A percentile compares a stretch with the other conserved stretches of the same genome.
phyloP scores from a whole-genome alignment of 1,140 invertebrate genomes.

The Geopemphigus sp. region DNA sequence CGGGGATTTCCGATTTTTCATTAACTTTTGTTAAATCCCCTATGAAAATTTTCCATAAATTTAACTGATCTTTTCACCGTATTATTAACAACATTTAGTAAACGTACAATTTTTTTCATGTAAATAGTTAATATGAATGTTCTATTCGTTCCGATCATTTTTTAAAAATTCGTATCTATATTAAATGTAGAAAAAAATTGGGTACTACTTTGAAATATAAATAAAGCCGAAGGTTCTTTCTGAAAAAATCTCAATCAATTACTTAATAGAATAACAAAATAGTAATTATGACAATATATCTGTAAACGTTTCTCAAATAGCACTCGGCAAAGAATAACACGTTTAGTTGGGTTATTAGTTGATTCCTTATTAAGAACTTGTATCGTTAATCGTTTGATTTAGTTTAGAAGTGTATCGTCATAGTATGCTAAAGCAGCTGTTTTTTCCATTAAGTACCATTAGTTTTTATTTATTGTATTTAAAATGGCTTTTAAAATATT shows the following conservation, averaged over 20 bases:
- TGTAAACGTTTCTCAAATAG: background rate
- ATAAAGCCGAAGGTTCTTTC: background rate
- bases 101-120: background rate
- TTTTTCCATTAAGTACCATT: background rate
- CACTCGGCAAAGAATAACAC: background rate
- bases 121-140: background rate
- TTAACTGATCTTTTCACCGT: background rate
- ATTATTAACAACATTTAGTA: background rate
- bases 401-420: background rate
- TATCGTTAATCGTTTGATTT: constrained; percentile 8
- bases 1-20: background rate
- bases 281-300: too few relatives aligned
- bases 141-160: background rate
- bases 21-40: background rate
- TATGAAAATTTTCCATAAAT: background rate
- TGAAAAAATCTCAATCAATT: too few relatives aligned
- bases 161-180: background rate
- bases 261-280: too few relatives aligned
- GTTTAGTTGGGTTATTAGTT: background rate
- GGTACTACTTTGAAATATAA: background rate
- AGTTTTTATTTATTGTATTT: background rate
- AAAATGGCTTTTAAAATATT: background rate
- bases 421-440: background rate
- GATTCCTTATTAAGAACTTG: background rate
- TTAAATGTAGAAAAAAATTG: constrained; percentile 4